Conservation (phyloP, 2,797 vertebrate species). For the Ambastaia sidthimunki region DNA sequence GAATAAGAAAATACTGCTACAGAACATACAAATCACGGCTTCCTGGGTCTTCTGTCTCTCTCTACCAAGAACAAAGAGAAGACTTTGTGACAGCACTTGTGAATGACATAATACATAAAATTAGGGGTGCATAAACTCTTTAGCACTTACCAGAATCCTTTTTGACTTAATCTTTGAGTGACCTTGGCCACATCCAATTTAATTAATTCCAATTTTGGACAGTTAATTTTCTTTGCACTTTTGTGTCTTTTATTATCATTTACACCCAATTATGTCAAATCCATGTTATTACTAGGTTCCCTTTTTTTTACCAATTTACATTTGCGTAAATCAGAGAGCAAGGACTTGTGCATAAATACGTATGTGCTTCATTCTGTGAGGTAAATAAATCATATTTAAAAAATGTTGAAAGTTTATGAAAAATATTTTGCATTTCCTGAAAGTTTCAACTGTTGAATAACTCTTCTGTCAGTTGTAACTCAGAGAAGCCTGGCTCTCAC, state of each 20-base stretch:
- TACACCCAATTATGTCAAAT: constrained; percentile 46
- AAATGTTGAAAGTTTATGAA: neutral
- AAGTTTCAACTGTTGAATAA: neutral
- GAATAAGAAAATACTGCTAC: neutral
- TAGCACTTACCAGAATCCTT: constrained; percentile 32
- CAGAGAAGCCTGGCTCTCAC: neutral
- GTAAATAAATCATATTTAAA: constrained; percentile 1
- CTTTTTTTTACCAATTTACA: constrained; percentile 18
- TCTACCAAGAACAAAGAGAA: constrained; percentile 71
- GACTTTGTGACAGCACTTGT: constrained; percentile 61
- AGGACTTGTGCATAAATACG: neutral
- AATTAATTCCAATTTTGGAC: constrained; percentile 49
- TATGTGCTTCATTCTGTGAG: neutral
- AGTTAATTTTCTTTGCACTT: constrained; percentile 46
- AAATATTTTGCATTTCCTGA: neutral
- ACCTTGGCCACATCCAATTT: constrained; percentile 48
- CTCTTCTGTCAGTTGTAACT: neutral
- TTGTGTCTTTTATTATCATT: constrained; percentile 33
- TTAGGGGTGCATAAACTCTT: constrained; percentile 45
- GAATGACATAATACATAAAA: constrained; percentile 41
- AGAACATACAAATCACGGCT: constrained; percentile 27
- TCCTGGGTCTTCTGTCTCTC: constrained; percentile 71
- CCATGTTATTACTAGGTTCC: constrained; percentile 24
- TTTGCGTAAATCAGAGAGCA: constrained; percentile 1
- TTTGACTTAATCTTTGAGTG: constrained; percentile 48